Base-by-base conservation (phyloP, 2,797 vertebrate species). In the Cygnus olor region DNA sequence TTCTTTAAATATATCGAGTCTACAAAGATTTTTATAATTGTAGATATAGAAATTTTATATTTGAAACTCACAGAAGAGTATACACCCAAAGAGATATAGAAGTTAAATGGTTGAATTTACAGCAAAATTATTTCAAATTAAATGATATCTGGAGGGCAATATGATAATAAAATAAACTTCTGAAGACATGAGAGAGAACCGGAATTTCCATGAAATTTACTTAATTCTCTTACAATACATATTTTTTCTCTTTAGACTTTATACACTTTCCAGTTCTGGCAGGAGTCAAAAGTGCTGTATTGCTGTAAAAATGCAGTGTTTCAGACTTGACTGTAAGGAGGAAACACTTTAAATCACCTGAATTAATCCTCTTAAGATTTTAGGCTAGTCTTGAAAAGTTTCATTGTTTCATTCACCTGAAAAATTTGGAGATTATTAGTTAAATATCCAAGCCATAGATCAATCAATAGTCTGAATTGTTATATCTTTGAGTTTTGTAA, bases 201-300 rank as follows among this genome's bases (percentile, higher is more conserved):
- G 40, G n/a, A 73, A 89, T 70, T 88, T 88, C 30, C 73, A 76
- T 51, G 70, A 96, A 91, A 86, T 88, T 85, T 95, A 42, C 57
- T 89, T 90, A 88, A 92, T 85, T 93, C 47, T 88, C 27, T 54
- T 93, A 83, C 89, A 78, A 77, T 22, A 44, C 27, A 36, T 76
- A 38, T 70, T 22, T 34, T 91, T 93, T 78, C 30, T 90, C 53
- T 78, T 89, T 27, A 79, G 38, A 61, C 30, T 87, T 90, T 69
- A 61, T 40, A 56, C 2, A 32, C 3, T 64, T 92, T 74, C 30
- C 27, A 38, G 5, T 85, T 85, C 44, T 47, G 63, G 30, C 32
- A 83, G 49, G 38, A 92, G n/a, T 17, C 6, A 85, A 63, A 93
- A 92, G 32, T 65, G 38, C 58, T 91, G 38, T 13, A 1, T 36